Percentiles rank a stretch among this genome's conserved stretches.
phyloP scores from a whole-genome alignment of 2,888 invertebrate species.

The Tricholauxania praeusta region DNA sequence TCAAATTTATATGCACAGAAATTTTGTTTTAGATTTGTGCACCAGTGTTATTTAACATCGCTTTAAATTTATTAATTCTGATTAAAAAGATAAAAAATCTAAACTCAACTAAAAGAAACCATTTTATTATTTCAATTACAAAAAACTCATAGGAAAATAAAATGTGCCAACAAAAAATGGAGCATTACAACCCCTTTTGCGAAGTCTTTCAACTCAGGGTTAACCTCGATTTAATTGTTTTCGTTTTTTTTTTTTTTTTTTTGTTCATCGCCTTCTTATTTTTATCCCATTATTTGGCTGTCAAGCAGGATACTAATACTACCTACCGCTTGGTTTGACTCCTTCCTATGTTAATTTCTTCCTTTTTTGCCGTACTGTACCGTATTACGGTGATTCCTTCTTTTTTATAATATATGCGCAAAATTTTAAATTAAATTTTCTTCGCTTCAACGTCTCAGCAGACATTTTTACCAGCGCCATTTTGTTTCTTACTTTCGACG shows the following conservation, averaged over 20 bases:
- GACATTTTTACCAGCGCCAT: constrained; percentile 30
- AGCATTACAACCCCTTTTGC: no score
- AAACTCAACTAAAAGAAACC: no score
- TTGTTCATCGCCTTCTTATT: not conserved
- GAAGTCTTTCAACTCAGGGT: not conserved
- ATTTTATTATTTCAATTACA: no score
- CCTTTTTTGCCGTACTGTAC: not conserved
- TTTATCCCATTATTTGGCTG: not conserved
- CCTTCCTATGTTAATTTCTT: not conserved
- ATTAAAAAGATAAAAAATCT: no score
- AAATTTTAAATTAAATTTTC: constrained; percentile 35
- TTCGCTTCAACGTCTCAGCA: constrained; percentile 31
- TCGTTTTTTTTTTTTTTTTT: not conserved
- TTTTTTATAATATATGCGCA: constrained; percentile 29
- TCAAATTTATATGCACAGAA: no score
- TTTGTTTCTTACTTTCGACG: constrained; percentile 15
- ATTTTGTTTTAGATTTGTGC: no score
- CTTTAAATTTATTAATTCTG: no score
- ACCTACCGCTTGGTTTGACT: not conserved
- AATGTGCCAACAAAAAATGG: no score
- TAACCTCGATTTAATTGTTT: constrained; percentile 10
- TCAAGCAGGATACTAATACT: not conserved
- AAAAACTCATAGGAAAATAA: no score
- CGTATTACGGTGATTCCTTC: not conserved
- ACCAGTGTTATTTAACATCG: no score